Conservation (phyloP, 1,140 invertebrate species). For the Drosophila pectinifera region DNA sequence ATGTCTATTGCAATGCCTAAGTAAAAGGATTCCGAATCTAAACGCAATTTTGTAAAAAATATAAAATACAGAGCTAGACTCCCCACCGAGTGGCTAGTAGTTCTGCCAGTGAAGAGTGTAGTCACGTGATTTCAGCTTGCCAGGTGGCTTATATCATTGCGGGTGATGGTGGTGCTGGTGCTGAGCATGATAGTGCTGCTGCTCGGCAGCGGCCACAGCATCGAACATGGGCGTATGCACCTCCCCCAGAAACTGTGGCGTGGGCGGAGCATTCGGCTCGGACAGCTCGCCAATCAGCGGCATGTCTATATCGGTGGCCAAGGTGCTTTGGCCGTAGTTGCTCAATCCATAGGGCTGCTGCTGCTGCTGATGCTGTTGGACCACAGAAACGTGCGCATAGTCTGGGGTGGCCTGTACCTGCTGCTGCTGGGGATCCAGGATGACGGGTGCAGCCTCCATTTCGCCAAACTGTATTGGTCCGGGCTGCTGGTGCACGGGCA, state of each 20-base stretch:
- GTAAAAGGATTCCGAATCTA: neutral
- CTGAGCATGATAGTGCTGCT: conserved; percentile 81
- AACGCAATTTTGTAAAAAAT: neutral
- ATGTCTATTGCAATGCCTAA: neutral
- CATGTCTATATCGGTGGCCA: conserved; percentile 81
- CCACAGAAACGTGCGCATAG: conserved; percentile 69
- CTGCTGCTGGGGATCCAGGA: conserved; percentile 64
- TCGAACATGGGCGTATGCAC: conserved; percentile 83
- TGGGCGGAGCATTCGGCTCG: conserved; percentile 78
- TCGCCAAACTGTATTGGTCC: conserved; percentile 80
- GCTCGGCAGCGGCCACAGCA: conserved; percentile 79
- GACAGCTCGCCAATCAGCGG: conserved; percentile 76
- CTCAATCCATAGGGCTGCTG: conserved; percentile 63
- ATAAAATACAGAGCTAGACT: neutral
- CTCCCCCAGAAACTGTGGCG: conserved; percentile 79
- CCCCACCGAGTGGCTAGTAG: conserved; percentile 35
- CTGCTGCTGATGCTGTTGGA: conserved; percentile 66
- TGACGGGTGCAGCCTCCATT: conserved; percentile 74
- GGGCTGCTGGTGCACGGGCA: conserved; percentile 47
- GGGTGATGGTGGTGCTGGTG: conserved; percentile 70
- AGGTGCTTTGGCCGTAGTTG: conserved; percentile 61
- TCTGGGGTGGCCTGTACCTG: conserved; percentile 62
- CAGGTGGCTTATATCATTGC: conserved; percentile 72
- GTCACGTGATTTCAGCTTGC: conserved; percentile 69
- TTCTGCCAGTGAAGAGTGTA: conserved; percentile 71